Evolutionary conservation across 2,797 vertebrate species (phyloP), one percentile per base, ranked within the genome.

Genomic region (Calcarius lapponicus): DNA sequence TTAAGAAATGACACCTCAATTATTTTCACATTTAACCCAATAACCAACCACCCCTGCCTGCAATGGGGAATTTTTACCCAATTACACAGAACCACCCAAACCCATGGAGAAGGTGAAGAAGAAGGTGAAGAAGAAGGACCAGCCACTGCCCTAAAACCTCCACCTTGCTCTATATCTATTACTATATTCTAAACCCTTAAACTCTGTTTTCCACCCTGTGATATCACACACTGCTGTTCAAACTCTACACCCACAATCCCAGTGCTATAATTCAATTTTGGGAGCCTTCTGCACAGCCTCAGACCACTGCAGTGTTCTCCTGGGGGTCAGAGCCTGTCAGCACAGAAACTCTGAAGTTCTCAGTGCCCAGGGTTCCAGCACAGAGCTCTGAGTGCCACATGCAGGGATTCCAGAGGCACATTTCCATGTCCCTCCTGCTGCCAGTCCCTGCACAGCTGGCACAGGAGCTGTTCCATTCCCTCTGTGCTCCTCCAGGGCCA

Each of bases 31-130:
- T 56, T 56, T n/a, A 56, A 15, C 13, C 54, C 32, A 24, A 56
- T 56, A n/a, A 10, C 54, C 54, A 15, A n/a, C 9, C 20, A 56
- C 32, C 9, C 4, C 0, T 53, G 31, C 13, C 20, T 1, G 1
- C 32, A n/a, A 22, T 56, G 54, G 1, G 3, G 32, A 22, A 6
- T 56, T 56, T 56, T 56, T 22, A 56, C 10, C 13, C 54, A n/a
- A n/a, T 56, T 6, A 22, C 9, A 13, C 9, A 56, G n/a, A n/a
- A n/a, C 20, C 32, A 14, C 32, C 32, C 54, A n/a, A 56, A 56
- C 13, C 20, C 32, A 10, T 22, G 54, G 32, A 54, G 53, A 11
- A 31, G 51, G 17, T 12, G 29, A 18, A 19, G 50, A 29, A 29
- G 50, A 51, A 51, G 28, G 17, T 18, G 16, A 7, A 53, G 28